phyloP scores from a whole-genome alignment of 92 coral and sea anemone species.

The Epizoanthus scotinus region DNA sequence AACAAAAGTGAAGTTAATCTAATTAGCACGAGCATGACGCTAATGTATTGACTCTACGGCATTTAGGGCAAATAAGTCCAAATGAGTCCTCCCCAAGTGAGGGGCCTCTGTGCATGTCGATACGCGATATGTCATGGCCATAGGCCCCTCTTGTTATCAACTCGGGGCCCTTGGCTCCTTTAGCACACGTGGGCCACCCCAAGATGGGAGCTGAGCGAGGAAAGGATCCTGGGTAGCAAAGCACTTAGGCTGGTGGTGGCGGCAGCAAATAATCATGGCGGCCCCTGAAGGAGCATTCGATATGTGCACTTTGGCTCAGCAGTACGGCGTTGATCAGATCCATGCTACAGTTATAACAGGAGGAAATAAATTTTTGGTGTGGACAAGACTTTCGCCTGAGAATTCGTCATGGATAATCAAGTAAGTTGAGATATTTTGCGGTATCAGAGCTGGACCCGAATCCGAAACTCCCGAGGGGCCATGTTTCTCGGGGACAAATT shows the following conservation, averaged over 20 bases:
- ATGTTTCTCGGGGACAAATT: conserved; percentile 6
- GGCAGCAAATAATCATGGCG: conserved; percentile 63
- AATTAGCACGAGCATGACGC: no score
- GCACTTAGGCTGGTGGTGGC: conserved; percentile 22
- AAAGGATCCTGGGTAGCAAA: conserved; percentile 42
- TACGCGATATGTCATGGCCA: no score
- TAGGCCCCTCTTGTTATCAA: no score
- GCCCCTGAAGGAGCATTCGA: conserved; percentile 62
- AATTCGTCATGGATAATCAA: conserved; percentile 74
- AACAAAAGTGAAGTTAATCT: no score
- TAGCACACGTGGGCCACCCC: conserved; percentile 33
- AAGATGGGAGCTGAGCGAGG: conserved; percentile 36
- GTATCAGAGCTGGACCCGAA: conserved; percentile 19
- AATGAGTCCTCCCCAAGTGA: no score
- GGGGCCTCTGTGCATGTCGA: no score
- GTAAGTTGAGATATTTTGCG: conserved; percentile 45
- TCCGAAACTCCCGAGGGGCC: conserved; percentile 23
- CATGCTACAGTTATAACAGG: conserved; percentile 62
- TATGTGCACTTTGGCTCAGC: conserved; percentile 60
- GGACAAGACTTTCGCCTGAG: conserved; percentile 80
- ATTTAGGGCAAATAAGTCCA: no score
- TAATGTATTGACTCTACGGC: no score
- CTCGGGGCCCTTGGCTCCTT: neutral
- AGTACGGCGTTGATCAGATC: conserved; percentile 74
- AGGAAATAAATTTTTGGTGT: conserved; percentile 66